Percentiles rank a stretch among this genome's conserved stretches.
These are phyloP conservation scores for Stylophora pistillata DNA, from an alignment of 64 coral and sea anemone genomes.

Conservation along the genomic window DNA sequence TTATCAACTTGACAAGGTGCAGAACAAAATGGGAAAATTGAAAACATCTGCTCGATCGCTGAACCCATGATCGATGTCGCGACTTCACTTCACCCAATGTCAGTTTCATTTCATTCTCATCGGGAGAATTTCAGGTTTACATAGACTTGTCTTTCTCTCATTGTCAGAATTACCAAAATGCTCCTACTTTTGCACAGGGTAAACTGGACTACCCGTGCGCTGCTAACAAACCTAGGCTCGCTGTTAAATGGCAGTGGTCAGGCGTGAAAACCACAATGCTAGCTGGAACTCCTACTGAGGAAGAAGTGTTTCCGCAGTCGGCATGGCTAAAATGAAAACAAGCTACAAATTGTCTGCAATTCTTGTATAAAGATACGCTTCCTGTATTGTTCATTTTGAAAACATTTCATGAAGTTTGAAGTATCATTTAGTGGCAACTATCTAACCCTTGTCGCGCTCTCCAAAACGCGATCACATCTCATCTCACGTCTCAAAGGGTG, in stretches of 20 bases:
- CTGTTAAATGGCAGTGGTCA: background rate
- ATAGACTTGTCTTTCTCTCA: background rate
- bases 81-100: background rate
- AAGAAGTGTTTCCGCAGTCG: background rate
- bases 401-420: background rate
- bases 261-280: background rate
- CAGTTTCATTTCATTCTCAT: background rate
- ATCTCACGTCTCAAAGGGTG: background rate
- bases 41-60: background rate
- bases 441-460: background rate
- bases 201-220: too few species aligned
- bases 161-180: background rate
- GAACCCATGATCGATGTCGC: background rate
- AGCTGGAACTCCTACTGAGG: background rate
- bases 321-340: background rate
- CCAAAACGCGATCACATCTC: too few species aligned
- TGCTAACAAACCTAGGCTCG: background rate
- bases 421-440: background rate
- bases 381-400: slow-evolving; percentile 3
- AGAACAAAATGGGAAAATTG: background rate
- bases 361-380: background rate
- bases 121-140: background rate
- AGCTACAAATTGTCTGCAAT: background rate
- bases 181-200: background rate
- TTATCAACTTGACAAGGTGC: background rate